Base-by-base conservation (phyloP, 2,113 vertebrate species). In the Rousettus leschenaultii region DNA sequence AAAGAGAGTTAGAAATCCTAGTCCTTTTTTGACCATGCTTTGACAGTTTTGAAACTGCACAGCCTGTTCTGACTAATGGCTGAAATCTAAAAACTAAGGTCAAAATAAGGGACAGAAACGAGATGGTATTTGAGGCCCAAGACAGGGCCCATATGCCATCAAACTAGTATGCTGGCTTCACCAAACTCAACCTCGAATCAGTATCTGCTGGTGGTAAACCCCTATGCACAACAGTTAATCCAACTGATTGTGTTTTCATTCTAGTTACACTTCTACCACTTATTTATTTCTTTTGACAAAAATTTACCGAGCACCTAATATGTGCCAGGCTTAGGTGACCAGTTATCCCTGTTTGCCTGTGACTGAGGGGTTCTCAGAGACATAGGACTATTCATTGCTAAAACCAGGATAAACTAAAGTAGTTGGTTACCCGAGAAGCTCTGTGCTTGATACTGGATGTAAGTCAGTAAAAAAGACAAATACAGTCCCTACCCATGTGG, bases 1-100 rank as follows among this genome's bases (percentile, higher is more conserved):
- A 97, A 95, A 89, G 0, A 74, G 43, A 77, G 71, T 86, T 21
- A 96, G 75, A 96, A 95, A 85, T 87, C 4, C 26, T 86, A 53
- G 8, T 91, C 53, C 30, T 38, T 51, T 68, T 75, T 74, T 82
- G 13, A 80, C 74, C 40, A 82, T 18, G 7, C 63, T 95, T 95
- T 86, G 48, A 79, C 43, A 75, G 45, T 92, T 86, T 71, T 33
- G 38, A 92, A 91, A 90, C 33, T 65, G 40, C 38, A 35, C 15
- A 59, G 48, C 24, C 35, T 85, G 3, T 61, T 94, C 80, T 96
- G 61, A 93, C 28, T 45, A 91, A 86, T 26, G n/a, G 43, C 14
- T 55, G 40, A 80, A 59, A 61, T 92, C 6, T 57, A n/a, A 78
- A 87, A 63, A 87, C 65, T 90, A 61, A 90, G 28, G 48, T 88